A percentile compares a stretch with the other conserved stretches of the same genome.
These are phyloP conservation scores for Phalanger gymnotis DNA, from an alignment of 2,797 vertebrate genomes.

Conservation along the genomic window DNA sequence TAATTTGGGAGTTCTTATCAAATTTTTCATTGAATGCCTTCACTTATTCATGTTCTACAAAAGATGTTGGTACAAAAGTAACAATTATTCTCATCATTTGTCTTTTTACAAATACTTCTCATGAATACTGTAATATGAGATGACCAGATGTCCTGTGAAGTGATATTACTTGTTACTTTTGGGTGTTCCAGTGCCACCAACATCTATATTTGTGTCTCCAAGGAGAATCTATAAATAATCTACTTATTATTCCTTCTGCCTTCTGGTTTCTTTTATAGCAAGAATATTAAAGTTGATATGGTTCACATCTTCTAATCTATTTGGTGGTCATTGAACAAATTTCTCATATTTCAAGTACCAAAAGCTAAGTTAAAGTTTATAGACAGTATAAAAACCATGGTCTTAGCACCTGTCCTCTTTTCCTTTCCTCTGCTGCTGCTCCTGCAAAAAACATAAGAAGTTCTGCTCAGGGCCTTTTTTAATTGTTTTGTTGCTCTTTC, in stretches of 20 bases:
- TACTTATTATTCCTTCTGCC: not conserved
- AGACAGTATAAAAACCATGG: not conserved
- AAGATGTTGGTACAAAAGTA: not conserved
- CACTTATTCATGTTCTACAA: not conserved
- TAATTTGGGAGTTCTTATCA: not conserved
- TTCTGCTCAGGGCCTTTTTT: not conserved
- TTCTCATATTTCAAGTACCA: not conserved
- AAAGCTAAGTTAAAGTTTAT: not conserved
- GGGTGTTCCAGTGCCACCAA: not conserved
- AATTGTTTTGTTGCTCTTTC: not conserved
- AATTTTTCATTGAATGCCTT: not conserved
- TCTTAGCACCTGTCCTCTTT: not conserved
- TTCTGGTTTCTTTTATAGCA: not conserved
- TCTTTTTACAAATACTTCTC: not conserved
- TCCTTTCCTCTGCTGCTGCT: not conserved
- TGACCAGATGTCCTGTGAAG: not conserved
- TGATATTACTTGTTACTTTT: not conserved
- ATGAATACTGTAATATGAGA: not conserved
- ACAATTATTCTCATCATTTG: not conserved
- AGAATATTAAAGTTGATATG: not conserved
- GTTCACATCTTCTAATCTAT: not conserved
- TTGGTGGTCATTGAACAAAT: not conserved
- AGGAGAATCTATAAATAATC: not conserved
- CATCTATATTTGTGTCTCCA: not conserved
- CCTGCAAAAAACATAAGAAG: not conserved